Evolutionary conservation across 2,888 invertebrate genomes (phyloP).

Genomic region (Anoplius nigerrimus): DNA sequence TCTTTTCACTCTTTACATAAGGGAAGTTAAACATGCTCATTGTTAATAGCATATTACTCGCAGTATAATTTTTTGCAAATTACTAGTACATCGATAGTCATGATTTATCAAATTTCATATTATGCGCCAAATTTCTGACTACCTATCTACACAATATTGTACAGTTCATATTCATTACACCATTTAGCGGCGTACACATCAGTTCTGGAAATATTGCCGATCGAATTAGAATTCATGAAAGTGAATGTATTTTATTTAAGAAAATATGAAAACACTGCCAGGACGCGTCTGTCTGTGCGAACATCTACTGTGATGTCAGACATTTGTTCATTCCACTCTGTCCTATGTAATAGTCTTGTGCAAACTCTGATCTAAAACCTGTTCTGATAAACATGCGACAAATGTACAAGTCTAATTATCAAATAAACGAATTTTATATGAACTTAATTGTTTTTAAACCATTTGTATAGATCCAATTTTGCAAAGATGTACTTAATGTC

Average conservation of each 20-base stretch:
- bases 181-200: not conserved
- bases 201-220: not conserved
- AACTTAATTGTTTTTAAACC: conserved; percentile 10
- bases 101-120: conserved; percentile 36
- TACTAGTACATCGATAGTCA: conserved; percentile 42
- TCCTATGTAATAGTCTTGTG: conserved; percentile 40
- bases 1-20: conserved; percentile 5
- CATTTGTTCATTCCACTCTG: conserved; percentile 54
- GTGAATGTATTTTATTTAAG: conserved; percentile 18
- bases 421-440: conserved; percentile 66
- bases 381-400: conserved; percentile 48
- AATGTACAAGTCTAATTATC: conserved; percentile 62
- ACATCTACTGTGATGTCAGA: conserved; percentile 44
- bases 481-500: no score
- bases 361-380: conserved; percentile 36
- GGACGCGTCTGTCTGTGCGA: conserved; percentile 32
- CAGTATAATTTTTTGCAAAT: conserved; percentile 6
- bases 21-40: not conserved
- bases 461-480: no score
- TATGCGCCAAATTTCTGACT: conserved; percentile 23
- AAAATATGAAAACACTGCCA: conserved; percentile 51
- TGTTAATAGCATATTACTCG: conserved; percentile 8
- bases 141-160: no score
- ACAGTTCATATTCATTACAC: no score
- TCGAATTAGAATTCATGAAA: not conserved